Base-by-base conservation (phyloP, 2,113 vertebrate species). In the Indicator indicator region DNA sequence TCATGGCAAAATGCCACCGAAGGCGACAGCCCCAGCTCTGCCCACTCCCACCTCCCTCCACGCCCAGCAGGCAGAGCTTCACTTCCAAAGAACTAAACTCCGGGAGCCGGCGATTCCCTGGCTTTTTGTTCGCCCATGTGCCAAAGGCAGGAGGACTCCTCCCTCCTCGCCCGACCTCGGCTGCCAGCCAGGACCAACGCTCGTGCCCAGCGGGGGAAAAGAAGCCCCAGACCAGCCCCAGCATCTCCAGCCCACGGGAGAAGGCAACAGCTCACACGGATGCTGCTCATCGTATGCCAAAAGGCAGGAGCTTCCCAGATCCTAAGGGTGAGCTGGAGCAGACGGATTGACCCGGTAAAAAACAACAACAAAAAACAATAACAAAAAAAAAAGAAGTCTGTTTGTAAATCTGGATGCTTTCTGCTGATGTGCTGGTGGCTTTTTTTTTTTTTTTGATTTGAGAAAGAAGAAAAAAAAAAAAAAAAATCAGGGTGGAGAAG, bases 211-310 rank as follows among this genome's bases (percentile, higher is more conserved):
- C 1, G 6, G 30, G 40, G 2, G 3, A 28, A 38, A 23, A 24
- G 68, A n/a, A 62, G 55, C 62, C 62, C 16, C 6, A 3, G 71
- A 73, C 23, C 12, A 42, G 77, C 44, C 15, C 19, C 9, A 1
- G 60, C 40, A 3, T 24, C 73, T 27, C 73, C 56, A 40, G 62
- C 69, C 52, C 3, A 0, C 0, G 3, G 65, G 63, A 60, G 50
- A 32, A 52, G 27, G 44, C 4, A 19, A 11, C 12, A 11, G 11
- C 40, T 48, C 74, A 42, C 20, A 7, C 0, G 16, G 72, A 21
- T 1, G 11, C 79, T 55, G 63, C 63, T 38, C 17, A 1, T 5
- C 46, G 33, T 2, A 5, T 0, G 11, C 50, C 12, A 0, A 55
- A 77, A 44, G 83, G 65, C 11, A 38, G 38, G 30, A 87, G 30